Conservation (phyloP, 2,888 invertebrate species). For the Schrankia costaestrigalis region DNA sequence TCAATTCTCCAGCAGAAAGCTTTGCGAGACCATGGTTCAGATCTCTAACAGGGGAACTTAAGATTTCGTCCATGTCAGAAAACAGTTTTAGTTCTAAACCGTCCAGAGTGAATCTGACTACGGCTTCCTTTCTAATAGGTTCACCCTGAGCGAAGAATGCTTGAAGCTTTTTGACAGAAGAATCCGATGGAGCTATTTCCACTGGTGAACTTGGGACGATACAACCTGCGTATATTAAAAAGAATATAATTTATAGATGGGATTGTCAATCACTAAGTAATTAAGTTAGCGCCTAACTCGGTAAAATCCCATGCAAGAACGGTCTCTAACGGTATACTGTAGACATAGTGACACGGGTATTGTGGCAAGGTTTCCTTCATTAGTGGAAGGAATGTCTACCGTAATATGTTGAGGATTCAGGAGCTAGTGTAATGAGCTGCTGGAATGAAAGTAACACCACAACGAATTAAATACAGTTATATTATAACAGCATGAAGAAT, state of each 20-base stretch:
- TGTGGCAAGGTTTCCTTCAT: no score
- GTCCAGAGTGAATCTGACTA: constrained; percentile 82
- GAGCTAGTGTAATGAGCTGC: no score
- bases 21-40: constrained; percentile 85
- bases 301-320: no score
- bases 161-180: constrained; percentile 84
- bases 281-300: no score
- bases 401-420: no score
- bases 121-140: constrained; percentile 82
- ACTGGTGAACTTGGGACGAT: constrained; percentile 68
- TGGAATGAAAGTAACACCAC: no score
- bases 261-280: no score
- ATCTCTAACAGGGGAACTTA: constrained; percentile 88
- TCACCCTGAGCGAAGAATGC: constrained; percentile 87
- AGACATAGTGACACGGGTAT: no score
- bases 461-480: background rate
- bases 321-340: no score
- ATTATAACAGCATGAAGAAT: background rate
- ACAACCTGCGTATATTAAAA: constrained; percentile 36
- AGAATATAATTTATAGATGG: no score
- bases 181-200: constrained; percentile 63
- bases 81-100: constrained; percentile 86
- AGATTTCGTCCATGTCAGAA: constrained; percentile 86
- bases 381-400: no score
- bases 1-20: constrained; percentile 85